These are phyloP conservation scores for Aptenodytes patagonicus DNA, from an alignment of 2,113 vertebrate genomes.

Conservation along the genomic window DNA sequence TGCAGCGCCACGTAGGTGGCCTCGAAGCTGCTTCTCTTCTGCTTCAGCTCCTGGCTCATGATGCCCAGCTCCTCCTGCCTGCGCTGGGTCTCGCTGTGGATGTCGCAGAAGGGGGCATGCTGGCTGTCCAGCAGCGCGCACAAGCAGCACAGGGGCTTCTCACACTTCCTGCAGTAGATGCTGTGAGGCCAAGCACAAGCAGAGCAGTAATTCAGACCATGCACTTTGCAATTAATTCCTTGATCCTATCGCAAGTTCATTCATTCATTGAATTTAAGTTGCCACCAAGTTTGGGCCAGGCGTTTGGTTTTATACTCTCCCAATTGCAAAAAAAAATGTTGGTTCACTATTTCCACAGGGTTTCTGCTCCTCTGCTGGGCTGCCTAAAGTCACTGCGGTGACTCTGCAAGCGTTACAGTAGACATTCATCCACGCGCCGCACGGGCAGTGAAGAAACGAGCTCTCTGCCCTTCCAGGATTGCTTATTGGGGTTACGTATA, in stretches of 20 bases:
- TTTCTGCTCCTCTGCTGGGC: neutral
- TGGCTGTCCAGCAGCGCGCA: constrained; percentile 61
- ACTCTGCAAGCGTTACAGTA: rapidly evolving
- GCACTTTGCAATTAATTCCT: neutral
- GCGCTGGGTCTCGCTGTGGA: constrained; percentile 29
- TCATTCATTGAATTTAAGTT: neutral
- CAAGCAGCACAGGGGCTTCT: constrained; percentile 38
- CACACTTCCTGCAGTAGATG: constrained; percentile 58
- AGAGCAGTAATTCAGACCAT: neutral
- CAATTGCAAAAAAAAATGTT: neutral
- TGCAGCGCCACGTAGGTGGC: neutral
- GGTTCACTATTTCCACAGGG: neutral
- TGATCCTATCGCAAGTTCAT: neutral
- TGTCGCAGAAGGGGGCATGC: constrained; percentile 49
- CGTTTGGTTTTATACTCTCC: neutral
- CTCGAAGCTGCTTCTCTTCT: neutral
- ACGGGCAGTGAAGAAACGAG: neutral
- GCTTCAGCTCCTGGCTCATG: neutral
- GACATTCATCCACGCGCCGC: rapidly evolving
- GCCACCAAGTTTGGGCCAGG: neutral
- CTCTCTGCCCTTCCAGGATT: neutral
- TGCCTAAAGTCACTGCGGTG: neutral
- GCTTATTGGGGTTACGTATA: rapidly evolving
- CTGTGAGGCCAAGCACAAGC: neutral
- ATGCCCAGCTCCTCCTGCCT: constrained; percentile 46